phyloP scores from a whole-genome alignment of 2,888 invertebrate genomes.

The Neelides folsomi region DNA sequence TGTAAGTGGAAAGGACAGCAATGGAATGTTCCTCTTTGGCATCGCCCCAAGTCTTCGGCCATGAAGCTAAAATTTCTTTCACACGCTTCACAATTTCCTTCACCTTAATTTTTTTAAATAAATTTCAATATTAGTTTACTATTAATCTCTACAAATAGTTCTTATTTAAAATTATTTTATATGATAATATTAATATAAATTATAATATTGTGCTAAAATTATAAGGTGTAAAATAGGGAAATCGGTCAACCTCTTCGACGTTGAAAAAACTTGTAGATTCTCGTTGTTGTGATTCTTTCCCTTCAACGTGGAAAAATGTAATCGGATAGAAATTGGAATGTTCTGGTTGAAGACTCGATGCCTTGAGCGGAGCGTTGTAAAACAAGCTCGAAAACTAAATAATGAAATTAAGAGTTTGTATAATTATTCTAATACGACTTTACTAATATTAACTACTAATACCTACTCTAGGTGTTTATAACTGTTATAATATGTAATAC shows the following conservation, averaged over 20 bases:
- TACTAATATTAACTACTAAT: no score
- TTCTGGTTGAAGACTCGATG: slow-evolving; percentile 55
- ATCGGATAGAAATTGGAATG: slow-evolving; percentile 60
- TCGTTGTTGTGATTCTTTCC: slow-evolving; percentile 62
- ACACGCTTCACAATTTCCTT: slow-evolving; percentile 65
- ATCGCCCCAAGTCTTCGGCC: slow-evolving; percentile 59
- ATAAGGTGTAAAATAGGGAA: not conserved
- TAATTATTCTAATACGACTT: no score
- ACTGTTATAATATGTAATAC: no score
- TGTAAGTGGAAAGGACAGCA: slow-evolving; percentile 67
- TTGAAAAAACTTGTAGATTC: slow-evolving; percentile 63
- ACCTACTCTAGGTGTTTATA: no score
- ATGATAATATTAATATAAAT: no score
- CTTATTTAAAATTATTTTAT: no score
- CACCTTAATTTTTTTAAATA: slow-evolving; percentile 39
- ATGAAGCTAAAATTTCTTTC: slow-evolving; percentile 52
- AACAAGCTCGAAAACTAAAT: slow-evolving; percentile 48
- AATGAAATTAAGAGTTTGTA: no score
- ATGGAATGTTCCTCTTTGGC: slow-evolving; percentile 48
- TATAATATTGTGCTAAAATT: no score
- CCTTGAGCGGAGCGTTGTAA: slow-evolving; percentile 59
- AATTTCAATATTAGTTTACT: not conserved
- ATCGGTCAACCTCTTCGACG: slow-evolving; percentile 50
- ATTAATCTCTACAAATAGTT: no score
- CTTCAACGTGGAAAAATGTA: slow-evolving; percentile 60